A percentile compares a stretch with the other conserved stretches of the same genome.
These are phyloP conservation scores for Pollicipes pollicipes DNA, from an alignment of 1,140 invertebrate species.

Conservation along the genomic window DNA sequence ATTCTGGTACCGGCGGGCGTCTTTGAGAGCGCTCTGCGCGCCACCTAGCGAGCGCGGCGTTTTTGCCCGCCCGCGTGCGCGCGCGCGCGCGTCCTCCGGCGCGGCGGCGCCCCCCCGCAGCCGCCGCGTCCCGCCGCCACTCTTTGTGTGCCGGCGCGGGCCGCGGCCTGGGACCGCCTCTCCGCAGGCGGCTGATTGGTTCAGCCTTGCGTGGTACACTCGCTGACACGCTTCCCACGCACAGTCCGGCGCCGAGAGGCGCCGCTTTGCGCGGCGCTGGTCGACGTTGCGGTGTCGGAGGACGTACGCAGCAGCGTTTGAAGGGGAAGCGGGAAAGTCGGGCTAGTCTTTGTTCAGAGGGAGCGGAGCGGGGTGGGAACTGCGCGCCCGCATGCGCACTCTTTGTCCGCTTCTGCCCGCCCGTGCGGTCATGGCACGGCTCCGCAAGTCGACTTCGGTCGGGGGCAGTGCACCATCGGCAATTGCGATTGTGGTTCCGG, in stretches of 20 bases:
- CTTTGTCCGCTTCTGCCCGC: neutral
- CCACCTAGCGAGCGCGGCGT: neutral
- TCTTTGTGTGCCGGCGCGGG: neutral
- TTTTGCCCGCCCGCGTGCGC: no score
- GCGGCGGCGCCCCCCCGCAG: no score
- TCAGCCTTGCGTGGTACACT: neutral
- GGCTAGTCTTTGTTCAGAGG: neutral
- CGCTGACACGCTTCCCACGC: neutral
- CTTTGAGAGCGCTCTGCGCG: neutral
- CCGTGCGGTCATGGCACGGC: no score
- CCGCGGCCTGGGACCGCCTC: neutral
- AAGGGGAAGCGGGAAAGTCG: neutral
- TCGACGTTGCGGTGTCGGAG: neutral
- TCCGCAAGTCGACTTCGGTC: no score
- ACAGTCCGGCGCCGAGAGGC: no score
- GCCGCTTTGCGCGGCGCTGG: no score
- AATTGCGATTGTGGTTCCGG: no score
- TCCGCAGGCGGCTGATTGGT: neutral
- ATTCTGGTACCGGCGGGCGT: neutral
- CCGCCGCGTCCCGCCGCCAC: no score
- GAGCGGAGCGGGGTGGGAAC: no score
- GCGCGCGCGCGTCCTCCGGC: no score
- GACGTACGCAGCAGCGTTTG: neutral
- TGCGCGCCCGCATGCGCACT: neutral
- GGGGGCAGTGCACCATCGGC: no score